Percentiles rank a stretch among this genome's conserved stretches.
phyloP scores from a whole-genome alignment of 2,888 invertebrate species.

The Lasiommata megera region DNA sequence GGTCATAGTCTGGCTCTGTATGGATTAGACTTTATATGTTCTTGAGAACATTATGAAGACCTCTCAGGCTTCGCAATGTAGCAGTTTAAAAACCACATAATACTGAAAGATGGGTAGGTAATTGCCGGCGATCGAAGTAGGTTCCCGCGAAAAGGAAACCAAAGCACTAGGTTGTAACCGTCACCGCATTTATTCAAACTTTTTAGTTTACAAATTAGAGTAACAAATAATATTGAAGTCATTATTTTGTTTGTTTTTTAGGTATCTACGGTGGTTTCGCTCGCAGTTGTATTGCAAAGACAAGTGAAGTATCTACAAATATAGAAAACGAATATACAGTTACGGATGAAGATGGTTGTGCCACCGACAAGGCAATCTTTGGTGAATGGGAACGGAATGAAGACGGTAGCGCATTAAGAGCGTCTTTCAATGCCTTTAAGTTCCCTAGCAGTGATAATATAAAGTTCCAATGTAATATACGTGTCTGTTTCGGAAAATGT shows the following conservation, averaged over 20 bases:
- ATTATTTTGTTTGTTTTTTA: conserved; percentile 39
- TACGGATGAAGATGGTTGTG: conserved; percentile 96
- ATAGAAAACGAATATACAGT: conserved; percentile 95
- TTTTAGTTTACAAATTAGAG: not conserved
- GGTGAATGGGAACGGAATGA: conserved; percentile 96
- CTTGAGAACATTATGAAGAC: too few relatives aligned
- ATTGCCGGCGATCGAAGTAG: too few relatives aligned
- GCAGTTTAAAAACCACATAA: too few relatives aligned
- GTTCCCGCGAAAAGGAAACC: too few relatives aligned
- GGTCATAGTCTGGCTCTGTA: too few relatives aligned
- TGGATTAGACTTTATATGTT: too few relatives aligned
- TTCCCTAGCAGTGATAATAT: conserved; percentile 97
- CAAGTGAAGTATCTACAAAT: conserved; percentile 88
- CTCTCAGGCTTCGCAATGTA: too few relatives aligned
- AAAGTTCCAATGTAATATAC: conserved; percentile 96
- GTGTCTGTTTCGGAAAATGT: conserved; percentile 96
- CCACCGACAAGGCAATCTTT: conserved; percentile 95
- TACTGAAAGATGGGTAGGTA: too few relatives aligned
- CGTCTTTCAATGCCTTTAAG: conserved; percentile 96
- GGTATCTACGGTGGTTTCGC: conserved; percentile 97
- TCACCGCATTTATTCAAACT: too few relatives aligned
- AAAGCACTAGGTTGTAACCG: too few relatives aligned
- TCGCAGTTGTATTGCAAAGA: conserved; percentile 95
- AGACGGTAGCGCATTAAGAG: conserved; percentile 91
- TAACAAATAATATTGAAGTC: not conserved